These are phyloP conservation scores for Narcine bancroftii DNA, from an alignment of 2,113 vertebrate species.

Conservation along the genomic window DNA sequence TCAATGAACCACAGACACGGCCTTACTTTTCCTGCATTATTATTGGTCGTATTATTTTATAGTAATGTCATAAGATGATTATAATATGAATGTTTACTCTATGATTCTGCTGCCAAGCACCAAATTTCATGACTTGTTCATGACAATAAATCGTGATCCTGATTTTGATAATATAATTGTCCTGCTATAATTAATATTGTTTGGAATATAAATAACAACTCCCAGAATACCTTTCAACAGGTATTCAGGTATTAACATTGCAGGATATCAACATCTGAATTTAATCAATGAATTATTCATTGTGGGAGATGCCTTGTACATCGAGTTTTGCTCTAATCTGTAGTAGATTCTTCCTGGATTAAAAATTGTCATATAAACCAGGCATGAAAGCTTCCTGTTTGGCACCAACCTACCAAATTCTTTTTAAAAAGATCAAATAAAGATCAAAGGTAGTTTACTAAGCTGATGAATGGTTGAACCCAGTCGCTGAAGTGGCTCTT, in stretches of 20 bases:
- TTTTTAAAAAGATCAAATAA: slow-evolving; percentile 47
- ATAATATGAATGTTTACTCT: too few relatives aligned
- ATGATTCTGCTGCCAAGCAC: too few relatives aligned
- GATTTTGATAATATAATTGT: too few relatives aligned
- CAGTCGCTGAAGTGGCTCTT: slow-evolving; percentile 58
- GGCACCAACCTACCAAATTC: slow-evolving; percentile 11
- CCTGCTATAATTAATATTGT: background rate
- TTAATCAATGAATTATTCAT: background rate
- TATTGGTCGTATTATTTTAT: too few relatives aligned
- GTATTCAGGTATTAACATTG: background rate
- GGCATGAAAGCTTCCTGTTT: slow-evolving; percentile 33
- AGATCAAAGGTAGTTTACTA: slow-evolving; percentile 61
- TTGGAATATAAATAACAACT: background rate
- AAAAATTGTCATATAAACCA: slow-evolving; percentile 13
- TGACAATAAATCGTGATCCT: too few relatives aligned
- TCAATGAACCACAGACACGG: too few relatives aligned
- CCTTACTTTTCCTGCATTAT: too few relatives aligned
- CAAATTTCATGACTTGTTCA: too few relatives aligned
- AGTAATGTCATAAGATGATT: too few relatives aligned
- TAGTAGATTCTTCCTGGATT: slow-evolving; percentile 5
- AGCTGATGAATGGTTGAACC: slow-evolving; percentile 54
- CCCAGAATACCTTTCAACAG: background rate
- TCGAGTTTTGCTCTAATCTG: background rate
- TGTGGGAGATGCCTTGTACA: background rate
- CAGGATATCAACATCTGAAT: background rate